A percentile compares a stretch with the other conserved stretches of the same genome.
Evolutionary conservation across 2,113 vertebrate species (phyloP).

Genomic region (Cinclus cinclus): DNA sequence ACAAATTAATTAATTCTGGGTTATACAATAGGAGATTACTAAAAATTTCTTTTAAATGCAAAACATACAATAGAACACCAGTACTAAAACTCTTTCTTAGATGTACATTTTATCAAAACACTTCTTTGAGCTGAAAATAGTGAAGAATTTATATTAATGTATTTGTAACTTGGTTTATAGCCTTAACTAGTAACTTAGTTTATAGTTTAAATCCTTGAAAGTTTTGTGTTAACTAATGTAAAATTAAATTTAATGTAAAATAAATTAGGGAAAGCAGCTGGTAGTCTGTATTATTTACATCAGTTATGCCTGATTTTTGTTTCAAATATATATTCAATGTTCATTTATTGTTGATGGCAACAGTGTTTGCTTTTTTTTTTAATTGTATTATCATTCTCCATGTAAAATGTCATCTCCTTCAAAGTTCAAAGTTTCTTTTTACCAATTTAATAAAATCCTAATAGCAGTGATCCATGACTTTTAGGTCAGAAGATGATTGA

Average conservation of each 20-base stretch:
- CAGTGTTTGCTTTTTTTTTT: background rate
- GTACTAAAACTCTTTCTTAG: background rate
- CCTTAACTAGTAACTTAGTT: background rate
- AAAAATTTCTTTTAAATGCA: background rate
- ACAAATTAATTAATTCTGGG: background rate
- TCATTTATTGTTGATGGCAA: background rate
- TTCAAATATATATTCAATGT: background rate
- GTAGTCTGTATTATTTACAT: background rate
- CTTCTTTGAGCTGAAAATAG: background rate
- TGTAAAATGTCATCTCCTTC: conserved; percentile 39
- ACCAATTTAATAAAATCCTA: conserved; percentile 18
- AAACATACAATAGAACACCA: background rate
- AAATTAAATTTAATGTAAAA: background rate
- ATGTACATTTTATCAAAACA: background rate
- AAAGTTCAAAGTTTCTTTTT: conserved; percentile 24
- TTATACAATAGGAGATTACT: background rate
- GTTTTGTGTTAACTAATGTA: background rate
- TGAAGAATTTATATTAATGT: background rate
- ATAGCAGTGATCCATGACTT: conserved; percentile 56
- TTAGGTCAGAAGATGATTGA: conserved; percentile 62
- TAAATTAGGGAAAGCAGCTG: background rate
- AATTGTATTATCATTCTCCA: background rate
- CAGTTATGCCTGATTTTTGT: background rate
- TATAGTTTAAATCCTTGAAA: background rate
- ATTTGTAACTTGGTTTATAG: background rate